Evolutionary conservation across 2,797 vertebrate genomes (phyloP), one percentile per base, ranked within the genome.

Genomic region (Streptopelia turtur): DNA sequence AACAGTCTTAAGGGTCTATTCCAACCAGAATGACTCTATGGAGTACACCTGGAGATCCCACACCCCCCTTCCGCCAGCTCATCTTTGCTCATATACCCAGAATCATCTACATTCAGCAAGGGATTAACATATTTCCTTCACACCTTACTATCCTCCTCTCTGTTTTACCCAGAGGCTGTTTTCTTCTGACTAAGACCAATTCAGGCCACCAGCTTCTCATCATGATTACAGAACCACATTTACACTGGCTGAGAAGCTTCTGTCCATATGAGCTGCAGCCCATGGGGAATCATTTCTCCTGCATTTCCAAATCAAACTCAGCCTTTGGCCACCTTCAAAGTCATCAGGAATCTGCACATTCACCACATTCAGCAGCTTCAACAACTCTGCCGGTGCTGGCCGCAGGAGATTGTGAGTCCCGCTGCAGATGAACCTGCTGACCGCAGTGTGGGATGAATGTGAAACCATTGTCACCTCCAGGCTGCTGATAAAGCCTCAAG

Each of bases 61-160:
- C 31, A 45, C 9, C 9, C 33, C n/a, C 15, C 14, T 43, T 10
- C 21, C 59, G 55, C 22, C 61, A 37, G 13, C 33, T 60, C 5
- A 0, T 41, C 45, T 91, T 45, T 55, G 33, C 53, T 65, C 18
- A 20, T n/a, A 10, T 7, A 15, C 0, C 0, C 22, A 17, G 30
- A 60, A 66, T 53, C 23, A 28, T 43, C 55, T 55, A 6, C 20
- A 15, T n/a, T 60, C 31, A 49, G 16, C 31, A 43, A 20, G 27
- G 9, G 47, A 70, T 55, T 39, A 53, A 43, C 14, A 66, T 27
- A n/a, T 71, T 43, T 78, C 33, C 59, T 30, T 60, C 1, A 2
- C 14, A 30, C 18, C 20, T 28, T 13, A 37, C 45, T 35, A 16
- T 20, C 9, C 66, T 39, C 41, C 37, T 52, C 52, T 72, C 31